These are phyloP conservation scores for Hypanus sabinus DNA, from an alignment of 2,113 vertebrate species.

Conservation along the genomic window DNA sequence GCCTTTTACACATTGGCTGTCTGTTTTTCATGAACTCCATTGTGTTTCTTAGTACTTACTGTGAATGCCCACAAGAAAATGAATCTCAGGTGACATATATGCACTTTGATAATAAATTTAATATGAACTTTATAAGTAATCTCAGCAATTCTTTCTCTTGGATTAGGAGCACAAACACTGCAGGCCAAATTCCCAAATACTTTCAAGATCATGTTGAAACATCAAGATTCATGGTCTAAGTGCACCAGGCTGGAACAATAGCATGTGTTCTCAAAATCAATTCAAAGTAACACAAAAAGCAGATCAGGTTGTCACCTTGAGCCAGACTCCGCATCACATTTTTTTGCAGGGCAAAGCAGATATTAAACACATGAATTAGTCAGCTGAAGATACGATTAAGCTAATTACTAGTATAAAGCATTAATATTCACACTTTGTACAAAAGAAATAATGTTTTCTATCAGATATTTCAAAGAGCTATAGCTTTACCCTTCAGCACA, in stretches of 20 bases:
- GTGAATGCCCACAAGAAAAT: too few species aligned
- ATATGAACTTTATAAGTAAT: background rate
- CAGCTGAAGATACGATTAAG: background rate
- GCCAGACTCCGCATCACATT: background rate
- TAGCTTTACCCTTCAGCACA: background rate
- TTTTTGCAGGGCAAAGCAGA: background rate
- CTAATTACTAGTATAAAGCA: background rate
- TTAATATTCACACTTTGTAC: background rate
- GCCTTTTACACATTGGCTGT: too few species aligned
- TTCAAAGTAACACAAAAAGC: background rate
- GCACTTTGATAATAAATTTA: too few species aligned
- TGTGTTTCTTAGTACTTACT: too few species aligned
- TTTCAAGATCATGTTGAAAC: background rate
- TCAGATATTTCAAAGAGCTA: background rate
- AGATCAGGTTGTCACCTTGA: background rate
- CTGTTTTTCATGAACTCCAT: too few species aligned
- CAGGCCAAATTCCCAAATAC: background rate
- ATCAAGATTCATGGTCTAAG: background rate
- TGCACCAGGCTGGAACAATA: background rate
- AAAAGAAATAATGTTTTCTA: background rate
- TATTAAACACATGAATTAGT: background rate
- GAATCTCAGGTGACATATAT: too few species aligned
- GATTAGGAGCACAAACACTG: too few species aligned
- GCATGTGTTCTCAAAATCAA: background rate
- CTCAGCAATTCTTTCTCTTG: background rate